phyloP scores from a whole-genome alignment of 2,113 vertebrate genomes.

The Lontra canadensis region DNA sequence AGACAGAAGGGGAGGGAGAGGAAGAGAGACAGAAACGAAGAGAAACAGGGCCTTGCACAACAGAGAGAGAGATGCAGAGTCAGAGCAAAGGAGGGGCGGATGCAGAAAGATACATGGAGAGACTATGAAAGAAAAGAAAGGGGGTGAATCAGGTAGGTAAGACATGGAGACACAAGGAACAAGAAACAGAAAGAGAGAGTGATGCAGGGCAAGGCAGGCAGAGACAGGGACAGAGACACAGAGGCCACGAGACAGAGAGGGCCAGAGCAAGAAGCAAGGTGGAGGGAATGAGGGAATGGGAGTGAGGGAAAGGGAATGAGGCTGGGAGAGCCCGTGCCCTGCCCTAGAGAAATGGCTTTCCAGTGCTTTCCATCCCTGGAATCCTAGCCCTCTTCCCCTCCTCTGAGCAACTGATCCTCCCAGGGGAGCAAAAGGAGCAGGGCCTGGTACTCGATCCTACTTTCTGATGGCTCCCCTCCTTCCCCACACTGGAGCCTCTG shows the following conservation, averaged over 20 bases:
- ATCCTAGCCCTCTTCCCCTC: background rate
- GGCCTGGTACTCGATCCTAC: conserved; percentile 12
- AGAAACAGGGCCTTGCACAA: background rate
- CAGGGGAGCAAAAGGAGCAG: background rate
- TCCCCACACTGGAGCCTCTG: background rate
- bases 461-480: background rate
- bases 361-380: background rate
- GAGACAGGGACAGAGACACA: background rate
- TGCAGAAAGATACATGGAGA: background rate
- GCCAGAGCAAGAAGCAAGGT: background rate
- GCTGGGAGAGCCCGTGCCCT: background rate
- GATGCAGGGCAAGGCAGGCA: background rate
- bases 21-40: background rate
- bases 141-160: background rate
- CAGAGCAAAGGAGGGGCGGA: background rate
- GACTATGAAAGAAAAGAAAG: background rate
- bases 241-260: background rate
- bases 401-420: conserved; percentile 44
- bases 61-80: background rate
- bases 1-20: background rate
- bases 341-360: background rate
- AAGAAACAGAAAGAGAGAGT: background rate
- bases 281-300: too few relatives aligned
- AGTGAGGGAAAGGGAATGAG: background rate
- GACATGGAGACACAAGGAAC: background rate